Base-by-base conservation (phyloP, 2,797 vertebrate species). In the Neoniphon sammara region DNA sequence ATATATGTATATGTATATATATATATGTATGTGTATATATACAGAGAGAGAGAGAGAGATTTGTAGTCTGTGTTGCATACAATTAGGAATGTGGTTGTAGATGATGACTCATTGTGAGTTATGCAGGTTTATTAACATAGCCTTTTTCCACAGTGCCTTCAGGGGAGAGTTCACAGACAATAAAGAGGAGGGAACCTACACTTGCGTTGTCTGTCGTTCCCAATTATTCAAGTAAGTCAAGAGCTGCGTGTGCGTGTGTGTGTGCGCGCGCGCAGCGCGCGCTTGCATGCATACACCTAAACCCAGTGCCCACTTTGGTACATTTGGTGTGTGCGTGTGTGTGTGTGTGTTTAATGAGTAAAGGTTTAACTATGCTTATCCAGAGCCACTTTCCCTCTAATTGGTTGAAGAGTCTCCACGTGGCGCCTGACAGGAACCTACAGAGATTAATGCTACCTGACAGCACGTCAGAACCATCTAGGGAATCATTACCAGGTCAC, bases 171-270 rank as follows among this genome's bases (percentile, higher is more conserved):
- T 95, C 64, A 93, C 93, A 3, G 84, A 96, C 77, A 92, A 96
- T 67, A 97, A 97, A 91, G 96, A 95, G 57, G 91, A 95, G 55
- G 97, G 98, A 72, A 95, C 89, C 64, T 99, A 97, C 92, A 91
- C 92, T 14, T 99, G 98, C 90, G 94, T 97, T 59, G 97, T 99
- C 79, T 99, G 98, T 62, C 93, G 95, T 23, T 77, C 95, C 25
- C 90, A 91, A 53, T 92, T 98, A 73, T 99, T 99, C 92, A 95
- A 87, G 98, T 98, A 90, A 95, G 94, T 95, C 59, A 25, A 34
- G n/a, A 15, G 1, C 21, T 7, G 7, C 8, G 5, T 10, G 0
- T 58, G 18, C 7, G 27, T 44, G 9, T 27, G 0, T 27, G 0
- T 58, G 21, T 31, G 56, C 31, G 25, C n/a, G n/a, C n/a, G n/a